These are phyloP conservation scores for Lepidotrigona ventralis DNA, from an alignment of 1,140 invertebrate genomes.

Conservation along the genomic window DNA sequence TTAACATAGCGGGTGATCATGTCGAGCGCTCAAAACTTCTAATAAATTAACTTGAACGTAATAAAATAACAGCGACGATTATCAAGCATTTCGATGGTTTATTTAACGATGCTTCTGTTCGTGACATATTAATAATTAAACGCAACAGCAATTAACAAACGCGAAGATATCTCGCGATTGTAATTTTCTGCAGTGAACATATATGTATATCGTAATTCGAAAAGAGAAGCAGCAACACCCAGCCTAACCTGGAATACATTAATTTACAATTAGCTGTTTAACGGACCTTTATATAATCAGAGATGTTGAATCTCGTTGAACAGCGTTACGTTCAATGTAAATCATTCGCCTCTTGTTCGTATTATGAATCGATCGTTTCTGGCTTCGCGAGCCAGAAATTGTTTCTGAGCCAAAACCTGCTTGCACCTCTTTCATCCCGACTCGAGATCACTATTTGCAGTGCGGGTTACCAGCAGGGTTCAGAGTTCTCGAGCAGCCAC, in stretches of 20 bases:
- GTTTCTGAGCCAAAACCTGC: neutral
- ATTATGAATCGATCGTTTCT: neutral
- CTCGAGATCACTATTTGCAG: neutral
- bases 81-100: neutral
- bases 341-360: neutral
- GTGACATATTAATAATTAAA: neutral
- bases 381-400: neutral
- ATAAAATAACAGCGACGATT: neutral
- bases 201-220: neutral
- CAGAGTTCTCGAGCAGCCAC: neutral
- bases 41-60: slow-evolving; percentile 1
- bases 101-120: no score
- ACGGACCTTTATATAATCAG: neutral
- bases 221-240: neutral
- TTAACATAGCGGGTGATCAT: neutral
- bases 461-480: neutral
- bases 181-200: no score
- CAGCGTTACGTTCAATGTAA: no score
- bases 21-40: neutral
- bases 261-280: neutral
- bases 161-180: no score
- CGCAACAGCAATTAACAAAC: neutral
- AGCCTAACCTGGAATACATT: neutral
- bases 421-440: neutral
- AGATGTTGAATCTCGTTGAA: no score